Percentiles rank a stretch among this genome's conserved stretches.
Conservation (phyloP, 2,888 invertebrate genomes). For the Malthinus flaveolus region DNA sequence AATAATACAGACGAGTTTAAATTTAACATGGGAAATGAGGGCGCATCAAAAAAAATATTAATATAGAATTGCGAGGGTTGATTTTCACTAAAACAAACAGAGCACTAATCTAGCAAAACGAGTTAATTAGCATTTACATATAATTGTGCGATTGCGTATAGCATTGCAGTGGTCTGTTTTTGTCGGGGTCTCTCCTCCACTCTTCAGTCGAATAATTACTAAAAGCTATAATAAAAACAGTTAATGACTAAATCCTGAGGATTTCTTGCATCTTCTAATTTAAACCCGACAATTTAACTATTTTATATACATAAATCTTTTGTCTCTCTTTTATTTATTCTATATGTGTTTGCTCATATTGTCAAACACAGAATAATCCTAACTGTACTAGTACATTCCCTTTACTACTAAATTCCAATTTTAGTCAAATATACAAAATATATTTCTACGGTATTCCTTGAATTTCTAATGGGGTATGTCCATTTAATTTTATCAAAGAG, state of each 20-base stretch:
- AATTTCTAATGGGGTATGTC: too few species aligned
- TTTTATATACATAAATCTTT: neutral
- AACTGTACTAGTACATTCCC: conserved; percentile 3
- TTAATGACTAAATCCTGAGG: conserved; percentile 35
- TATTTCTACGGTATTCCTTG: too few species aligned
- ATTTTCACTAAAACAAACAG: conserved; percentile 24
- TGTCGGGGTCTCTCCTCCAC: conserved; percentile 26
- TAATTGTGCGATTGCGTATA: conserved; percentile 30
- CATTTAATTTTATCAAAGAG: neutral
- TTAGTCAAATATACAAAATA: too few species aligned
- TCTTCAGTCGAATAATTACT: conserved; percentile 31
- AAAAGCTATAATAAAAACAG: conserved; percentile 31
- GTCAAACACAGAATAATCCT: conserved; percentile 19
- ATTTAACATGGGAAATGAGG: too few species aligned
- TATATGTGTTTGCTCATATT: conserved; percentile 5
- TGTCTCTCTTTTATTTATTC: neutral
- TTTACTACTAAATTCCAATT: too few species aligned
- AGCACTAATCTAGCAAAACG: conserved; percentile 20
- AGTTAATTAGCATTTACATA: conserved; percentile 29
- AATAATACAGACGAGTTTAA: too few species aligned
- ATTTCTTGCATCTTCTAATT: conserved; percentile 35
- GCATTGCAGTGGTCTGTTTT: conserved; percentile 28
- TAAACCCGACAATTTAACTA: conserved; percentile 33
- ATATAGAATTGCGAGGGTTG: too few species aligned
- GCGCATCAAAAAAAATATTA: too few species aligned